Base-by-base conservation (phyloP, 2,113 vertebrate species). In the Gracilinanus agilis region DNA sequence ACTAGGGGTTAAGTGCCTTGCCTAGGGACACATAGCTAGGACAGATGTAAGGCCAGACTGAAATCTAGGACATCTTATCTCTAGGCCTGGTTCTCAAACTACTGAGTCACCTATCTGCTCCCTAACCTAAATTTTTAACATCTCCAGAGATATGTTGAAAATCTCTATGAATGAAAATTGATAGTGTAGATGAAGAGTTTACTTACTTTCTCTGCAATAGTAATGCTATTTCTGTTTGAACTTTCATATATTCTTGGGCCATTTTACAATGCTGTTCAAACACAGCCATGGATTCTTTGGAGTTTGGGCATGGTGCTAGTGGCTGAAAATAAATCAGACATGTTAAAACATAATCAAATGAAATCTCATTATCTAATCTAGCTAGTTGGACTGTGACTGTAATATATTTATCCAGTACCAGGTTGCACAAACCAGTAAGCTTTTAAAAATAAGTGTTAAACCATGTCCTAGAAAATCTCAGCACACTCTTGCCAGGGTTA, bases 241-340 rank as follows among this genome's bases (percentile, higher is more conserved):
- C 99, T 98, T 99, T 99, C 99, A 99, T 99, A 97, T 99, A 99
- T 96, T 99, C 99, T 98, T 99, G 99, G 94, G 99, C 99, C 99
- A 99, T 99, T 98, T 99, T 99, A 98, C 99, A 99, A 98, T 99
- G 99, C 97, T 99, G 99, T 98, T 99, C 99, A 98, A 99, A 99
- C 96, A 99, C 99, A 93, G 99, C 99, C 99, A 99, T 99, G 95
- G 99, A 99, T 98, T 99, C 99, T 99, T 99, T 99, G 98, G 99
- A 99, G 99, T 99, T 99, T 95, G 99, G 99, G 98, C 99, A 99
- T 0, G 99, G 99, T 97, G 99, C 99, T 56, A 99, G 98, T 95
- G 99, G 99, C 99, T 99, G 98, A 93, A 99, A 99, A 98, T 95
- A 98, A 98, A 98, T 97, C 96, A 98, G 34, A 90, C 96, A 98